Conservation (phyloP, 2,797 vertebrate species). For the Hozukius guyotensis region DNA sequence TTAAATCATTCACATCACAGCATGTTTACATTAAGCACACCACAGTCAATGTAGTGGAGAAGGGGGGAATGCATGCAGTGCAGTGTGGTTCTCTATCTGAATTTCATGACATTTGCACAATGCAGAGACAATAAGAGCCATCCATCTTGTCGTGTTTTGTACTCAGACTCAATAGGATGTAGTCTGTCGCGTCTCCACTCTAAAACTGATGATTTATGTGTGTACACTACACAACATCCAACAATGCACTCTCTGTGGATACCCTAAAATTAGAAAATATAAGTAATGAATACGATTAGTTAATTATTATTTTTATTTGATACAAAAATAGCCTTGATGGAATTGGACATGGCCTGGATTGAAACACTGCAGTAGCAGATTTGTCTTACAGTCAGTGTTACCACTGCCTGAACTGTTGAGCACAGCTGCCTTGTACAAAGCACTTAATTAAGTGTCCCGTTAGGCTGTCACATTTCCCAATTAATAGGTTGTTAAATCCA, state of each 20-base stretch:
- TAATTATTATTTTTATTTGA: not conserved
- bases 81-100: not conserved
- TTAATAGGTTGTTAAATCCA: not conserved
- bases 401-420: not conserved
- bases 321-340: not conserved
- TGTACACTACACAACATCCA: not conserved
- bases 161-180: not conserved
- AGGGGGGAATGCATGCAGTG: not conserved
- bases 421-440: not conserved
- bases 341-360: not conserved
- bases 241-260: not conserved
- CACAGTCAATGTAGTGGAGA: not conserved
- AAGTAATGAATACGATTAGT: not conserved
- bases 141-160: not conserved
- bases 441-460: not conserved
- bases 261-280: not conserved
- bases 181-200: not conserved
- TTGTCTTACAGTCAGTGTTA: not conserved
- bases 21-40: not conserved
- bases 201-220: not conserved
- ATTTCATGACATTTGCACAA: not conserved
- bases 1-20: not conserved
- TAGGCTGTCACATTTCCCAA: not conserved
- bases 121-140: not conserved
- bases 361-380: not conserved